Evolutionary conservation across 2,888 invertebrate species (phyloP).

Genomic region (Microctonus brassicae): DNA sequence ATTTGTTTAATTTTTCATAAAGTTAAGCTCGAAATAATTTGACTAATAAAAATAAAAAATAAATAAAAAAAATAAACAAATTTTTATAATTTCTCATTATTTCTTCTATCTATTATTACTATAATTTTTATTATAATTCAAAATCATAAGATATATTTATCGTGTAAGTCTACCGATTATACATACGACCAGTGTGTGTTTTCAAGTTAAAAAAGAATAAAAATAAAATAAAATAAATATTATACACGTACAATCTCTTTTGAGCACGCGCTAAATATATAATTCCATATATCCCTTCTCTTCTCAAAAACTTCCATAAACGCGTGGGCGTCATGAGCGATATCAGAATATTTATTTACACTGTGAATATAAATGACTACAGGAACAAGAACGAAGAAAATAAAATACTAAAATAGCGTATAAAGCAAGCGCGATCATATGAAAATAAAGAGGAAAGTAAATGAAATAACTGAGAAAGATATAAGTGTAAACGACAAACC

Average conservation of each 20-base stretch:
- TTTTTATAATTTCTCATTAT: too few relatives aligned
- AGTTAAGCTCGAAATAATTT: too few relatives aligned
- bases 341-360: constrained; percentile 46
- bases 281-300: constrained; percentile 21
- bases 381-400: constrained; percentile 25
- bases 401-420: constrained; percentile 31
- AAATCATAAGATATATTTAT: constrained; percentile 29
- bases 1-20: too few relatives aligned
- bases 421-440: neutral
- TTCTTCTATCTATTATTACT: too few relatives aligned
- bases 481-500: constrained; percentile 25
- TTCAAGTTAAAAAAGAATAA: neutral
- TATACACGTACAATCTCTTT: neutral
- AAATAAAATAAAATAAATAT: neutral
- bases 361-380: constrained; percentile 25
- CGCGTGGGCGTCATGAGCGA: constrained; percentile 43
- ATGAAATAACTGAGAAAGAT: constrained; percentile 13
- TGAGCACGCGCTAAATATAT: constrained; percentile 16
- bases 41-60: too few relatives aligned
- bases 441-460: neutral
- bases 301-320: constrained; percentile 36
- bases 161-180: constrained; percentile 40
- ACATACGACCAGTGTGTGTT: constrained; percentile 4
- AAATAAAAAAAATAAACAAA: too few relatives aligned
- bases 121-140: too few relatives aligned